A percentile compares a stretch with the other conserved stretches of the same genome.
Conservation (phyloP, 2,797 vertebrate species). For the Anabas testudineus region DNA sequence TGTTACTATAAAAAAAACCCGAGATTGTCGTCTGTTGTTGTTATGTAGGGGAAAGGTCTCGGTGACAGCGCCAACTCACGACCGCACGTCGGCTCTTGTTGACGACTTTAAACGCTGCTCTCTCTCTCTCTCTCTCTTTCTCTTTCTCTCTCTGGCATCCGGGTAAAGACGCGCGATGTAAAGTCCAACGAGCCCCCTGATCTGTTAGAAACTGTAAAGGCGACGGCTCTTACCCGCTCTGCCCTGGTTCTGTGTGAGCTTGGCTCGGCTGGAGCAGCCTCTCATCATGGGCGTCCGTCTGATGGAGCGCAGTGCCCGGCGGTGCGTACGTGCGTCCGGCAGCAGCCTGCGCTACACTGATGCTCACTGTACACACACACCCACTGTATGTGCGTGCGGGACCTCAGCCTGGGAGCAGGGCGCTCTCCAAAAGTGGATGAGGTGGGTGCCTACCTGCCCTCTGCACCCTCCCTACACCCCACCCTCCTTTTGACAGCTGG, state of each 20-base stretch:
- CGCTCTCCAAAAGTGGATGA: constrained; percentile 43
- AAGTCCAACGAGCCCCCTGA: neutral
- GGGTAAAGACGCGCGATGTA: neutral
- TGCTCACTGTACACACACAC: constrained; percentile 62
- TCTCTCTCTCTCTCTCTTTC: constrained; percentile 15
- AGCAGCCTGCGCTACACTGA: constrained; percentile 49
- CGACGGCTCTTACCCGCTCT: constrained; percentile 74
- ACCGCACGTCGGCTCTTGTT: constrained; percentile 76
- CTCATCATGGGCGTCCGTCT: constrained; percentile 81
- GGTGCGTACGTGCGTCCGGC: constrained; percentile 51
- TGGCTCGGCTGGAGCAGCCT: constrained; percentile 81
- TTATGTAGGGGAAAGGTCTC: constrained; percentile 76
- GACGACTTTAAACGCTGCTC: constrained; percentile 72
- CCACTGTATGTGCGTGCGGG: neutral
- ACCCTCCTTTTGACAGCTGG: constrained; percentile 34
- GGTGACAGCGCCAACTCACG: constrained; percentile 43
- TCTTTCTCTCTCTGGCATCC: neutral
- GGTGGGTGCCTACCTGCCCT: constrained; percentile 60
- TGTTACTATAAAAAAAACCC: constrained; percentile 10
- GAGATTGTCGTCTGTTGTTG: constrained; percentile 5
- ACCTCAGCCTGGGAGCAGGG: constrained; percentile 30
- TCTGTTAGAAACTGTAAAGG: neutral
- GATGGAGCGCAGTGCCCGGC: constrained; percentile 59
- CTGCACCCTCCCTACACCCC: constrained; percentile 26
- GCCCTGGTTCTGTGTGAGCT: constrained; percentile 70